These are phyloP conservation scores for Drosophila funebris DNA, from an alignment of 1,140 invertebrate genomes.

Conservation along the genomic window DNA sequence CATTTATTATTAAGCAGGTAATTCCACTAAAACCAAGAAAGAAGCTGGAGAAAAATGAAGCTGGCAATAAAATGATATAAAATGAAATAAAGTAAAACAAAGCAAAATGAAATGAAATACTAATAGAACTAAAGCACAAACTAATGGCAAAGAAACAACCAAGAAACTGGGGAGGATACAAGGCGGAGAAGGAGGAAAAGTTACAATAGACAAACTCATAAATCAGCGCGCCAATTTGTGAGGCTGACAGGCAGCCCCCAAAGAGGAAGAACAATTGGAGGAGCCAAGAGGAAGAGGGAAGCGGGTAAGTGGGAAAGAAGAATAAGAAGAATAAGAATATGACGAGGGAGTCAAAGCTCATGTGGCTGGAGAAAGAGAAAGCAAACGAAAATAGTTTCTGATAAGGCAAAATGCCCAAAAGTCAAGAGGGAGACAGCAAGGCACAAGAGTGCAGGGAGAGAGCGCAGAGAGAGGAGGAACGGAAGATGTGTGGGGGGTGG, in stretches of 20 bases:
- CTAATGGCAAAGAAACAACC: slow-evolving; percentile 46
- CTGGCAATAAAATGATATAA: slow-evolving; percentile 36
- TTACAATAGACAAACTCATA: slow-evolving; percentile 78
- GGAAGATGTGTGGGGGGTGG: no score
- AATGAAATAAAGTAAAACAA: slow-evolving; percentile 52
- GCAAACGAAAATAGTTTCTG: slow-evolving; percentile 56
- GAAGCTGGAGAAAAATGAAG: slow-evolving; percentile 37
- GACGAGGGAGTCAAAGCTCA: slow-evolving; percentile 22
- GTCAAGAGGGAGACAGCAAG: slow-evolving; percentile 9
- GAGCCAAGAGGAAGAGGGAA: background rate
- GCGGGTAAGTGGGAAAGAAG: no score
- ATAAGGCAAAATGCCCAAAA: slow-evolving; percentile 41
- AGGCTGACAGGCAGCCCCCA: slow-evolving; percentile 57
- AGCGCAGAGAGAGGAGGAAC: background rate
- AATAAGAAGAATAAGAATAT: background rate
- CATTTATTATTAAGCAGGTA: slow-evolving; percentile 78
- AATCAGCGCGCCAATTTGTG: slow-evolving; percentile 79
- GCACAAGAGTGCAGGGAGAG: background rate
- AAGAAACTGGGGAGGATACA: background rate
- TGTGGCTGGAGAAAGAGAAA: slow-evolving; percentile 4
- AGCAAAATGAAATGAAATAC: slow-evolving; percentile 78
- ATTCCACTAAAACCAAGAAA: slow-evolving; percentile 74
- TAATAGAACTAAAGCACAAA: slow-evolving; percentile 78
- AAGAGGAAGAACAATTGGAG: slow-evolving; percentile 12
- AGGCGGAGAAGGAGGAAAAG: slow-evolving; percentile 8